Percentiles rank a stretch among this genome's conserved stretches.
These are phyloP conservation scores for Suricata suricatta DNA, from an alignment of 2,113 vertebrate genomes.

Conservation along the genomic window DNA sequence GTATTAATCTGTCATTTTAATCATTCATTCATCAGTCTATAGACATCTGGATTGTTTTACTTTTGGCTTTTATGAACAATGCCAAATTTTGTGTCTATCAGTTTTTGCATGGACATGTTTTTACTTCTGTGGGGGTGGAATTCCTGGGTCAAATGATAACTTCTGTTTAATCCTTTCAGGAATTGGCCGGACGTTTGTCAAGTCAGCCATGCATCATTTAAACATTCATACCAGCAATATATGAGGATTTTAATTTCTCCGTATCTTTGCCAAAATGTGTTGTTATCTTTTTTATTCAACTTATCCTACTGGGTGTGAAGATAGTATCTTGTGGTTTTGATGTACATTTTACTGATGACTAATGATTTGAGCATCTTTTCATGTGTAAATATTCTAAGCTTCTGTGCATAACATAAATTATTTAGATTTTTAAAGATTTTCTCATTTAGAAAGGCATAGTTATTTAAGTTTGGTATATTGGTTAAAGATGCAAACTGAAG, in stretches of 20 bases:
- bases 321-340: not conserved
- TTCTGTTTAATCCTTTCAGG: not conserved
- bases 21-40: not conserved
- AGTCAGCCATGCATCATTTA: not conserved
- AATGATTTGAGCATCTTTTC: not conserved
- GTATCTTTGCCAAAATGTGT: not conserved
- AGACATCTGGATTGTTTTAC: not conserved
- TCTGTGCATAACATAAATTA: not conserved
- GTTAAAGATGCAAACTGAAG: not conserved
- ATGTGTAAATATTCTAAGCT: not conserved
- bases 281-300: not conserved
- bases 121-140: not conserved
- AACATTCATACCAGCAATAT: not conserved
- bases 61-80: not conserved
- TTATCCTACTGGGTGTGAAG: not conserved
- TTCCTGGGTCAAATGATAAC: conserved; percentile 4
- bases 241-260: not conserved
- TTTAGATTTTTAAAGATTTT: not conserved
- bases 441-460: not conserved
- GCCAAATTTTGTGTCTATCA: not conserved
- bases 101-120: not conserved
- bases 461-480: not conserved
- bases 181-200: not conserved
- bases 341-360: not conserved
- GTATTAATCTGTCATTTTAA: not conserved